These are phyloP conservation scores for Brachylomia viminalis DNA, from an alignment of 2,888 invertebrate genomes.

Conservation along the genomic window DNA sequence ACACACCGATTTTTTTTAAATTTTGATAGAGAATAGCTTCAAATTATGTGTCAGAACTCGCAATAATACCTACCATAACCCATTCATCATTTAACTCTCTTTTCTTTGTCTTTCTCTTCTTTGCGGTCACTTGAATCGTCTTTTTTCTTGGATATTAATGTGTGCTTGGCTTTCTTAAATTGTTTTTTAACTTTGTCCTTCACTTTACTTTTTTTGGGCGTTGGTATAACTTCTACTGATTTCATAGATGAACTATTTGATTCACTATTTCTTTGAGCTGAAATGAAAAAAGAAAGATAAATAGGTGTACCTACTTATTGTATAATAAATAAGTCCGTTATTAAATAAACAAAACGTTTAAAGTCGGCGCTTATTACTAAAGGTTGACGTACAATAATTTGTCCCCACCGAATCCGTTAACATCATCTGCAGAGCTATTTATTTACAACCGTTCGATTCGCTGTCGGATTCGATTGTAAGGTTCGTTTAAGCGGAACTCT, in stretches of 20 bases:
- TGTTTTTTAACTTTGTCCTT: slow-evolving; percentile 89
- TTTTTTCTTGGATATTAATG: slow-evolving; percentile 85
- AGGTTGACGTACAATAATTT: not conserved
- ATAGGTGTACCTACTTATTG: not conserved
- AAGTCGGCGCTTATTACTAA: not conserved
- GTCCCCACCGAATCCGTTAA: not conserved
- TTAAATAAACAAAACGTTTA: not conserved
- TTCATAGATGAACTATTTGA: slow-evolving; percentile 86
- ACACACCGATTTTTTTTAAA: slow-evolving; percentile 37
- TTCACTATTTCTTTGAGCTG: slow-evolving; percentile 88
- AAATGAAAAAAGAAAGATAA: slow-evolving; percentile 62
- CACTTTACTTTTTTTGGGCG: slow-evolving; percentile 87
- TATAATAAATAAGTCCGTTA: not conserved
- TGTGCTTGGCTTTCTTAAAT: slow-evolving; percentile 87
- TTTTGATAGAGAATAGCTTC: slow-evolving; percentile 22
- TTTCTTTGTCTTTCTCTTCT: slow-evolving; percentile 83
- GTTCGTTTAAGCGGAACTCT: not conserved
- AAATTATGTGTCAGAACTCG: slow-evolving; percentile 54
- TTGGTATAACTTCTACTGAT: slow-evolving; percentile 80
- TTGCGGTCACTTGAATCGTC: slow-evolving; percentile 79
- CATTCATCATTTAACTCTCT: slow-evolving; percentile 77
- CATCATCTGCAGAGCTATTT: not conserved
- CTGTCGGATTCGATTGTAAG: not conserved
- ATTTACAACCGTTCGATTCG: not conserved
- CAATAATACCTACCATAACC: too few species aligned